Conservation (phyloP, 1,140 invertebrate species). For the Heliothis virescens region DNA sequence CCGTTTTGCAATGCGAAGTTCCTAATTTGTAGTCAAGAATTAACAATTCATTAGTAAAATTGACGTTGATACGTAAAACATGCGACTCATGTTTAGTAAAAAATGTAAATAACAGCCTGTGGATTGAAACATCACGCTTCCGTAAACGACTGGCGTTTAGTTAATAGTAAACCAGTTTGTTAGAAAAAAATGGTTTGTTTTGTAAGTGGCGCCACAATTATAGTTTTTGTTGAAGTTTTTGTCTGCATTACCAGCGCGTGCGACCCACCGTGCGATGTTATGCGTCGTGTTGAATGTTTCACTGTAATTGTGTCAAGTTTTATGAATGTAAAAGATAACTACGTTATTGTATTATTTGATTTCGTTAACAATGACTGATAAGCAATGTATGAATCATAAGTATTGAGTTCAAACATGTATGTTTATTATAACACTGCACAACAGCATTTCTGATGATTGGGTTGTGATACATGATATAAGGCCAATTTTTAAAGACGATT, state of each 20-base stretch:
- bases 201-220: neutral
- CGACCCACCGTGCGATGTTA: neutral
- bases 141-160: neutral
- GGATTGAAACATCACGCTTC: constrained; percentile 3
- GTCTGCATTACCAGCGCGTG: neutral
- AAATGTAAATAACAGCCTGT: neutral
- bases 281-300: neutral
- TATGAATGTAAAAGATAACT: neutral
- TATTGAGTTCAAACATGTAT: too few relatives aligned
- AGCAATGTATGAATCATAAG: too few relatives aligned
- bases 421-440: too few relatives aligned
- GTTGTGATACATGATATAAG: too few relatives aligned
- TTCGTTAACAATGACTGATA: too few relatives aligned
- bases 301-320: neutral
- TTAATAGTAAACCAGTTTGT: neutral
- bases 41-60: neutral
- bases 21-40: neutral
- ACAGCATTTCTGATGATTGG: too few relatives aligned
- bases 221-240: neutral
- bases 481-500: too few relatives aligned
- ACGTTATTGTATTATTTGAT: too few relatives aligned
- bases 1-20: neutral
- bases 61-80: neutral
- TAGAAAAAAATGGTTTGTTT: neutral
- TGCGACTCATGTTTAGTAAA: neutral